Percentiles rank a stretch among this genome's conserved stretches.
phyloP scores from a whole-genome alignment of 2,888 invertebrate species.

The Nycteola revayana region DNA sequence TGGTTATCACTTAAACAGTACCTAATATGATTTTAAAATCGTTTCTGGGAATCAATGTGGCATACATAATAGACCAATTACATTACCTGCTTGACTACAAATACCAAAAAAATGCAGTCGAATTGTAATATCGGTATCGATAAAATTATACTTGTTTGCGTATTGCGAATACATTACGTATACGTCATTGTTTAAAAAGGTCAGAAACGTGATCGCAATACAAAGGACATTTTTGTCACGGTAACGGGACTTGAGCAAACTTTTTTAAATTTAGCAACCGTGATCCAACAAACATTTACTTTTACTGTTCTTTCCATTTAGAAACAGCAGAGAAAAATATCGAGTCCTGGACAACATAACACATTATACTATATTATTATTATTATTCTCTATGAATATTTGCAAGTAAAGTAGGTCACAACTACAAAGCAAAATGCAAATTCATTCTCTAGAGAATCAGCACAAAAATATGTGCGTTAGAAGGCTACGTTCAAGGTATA shows the following conservation, averaged over 20 bases:
- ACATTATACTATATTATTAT: too few species aligned
- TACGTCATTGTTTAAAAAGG: constrained; percentile 21
- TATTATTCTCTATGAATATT: too few species aligned
- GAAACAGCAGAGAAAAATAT: too few species aligned
- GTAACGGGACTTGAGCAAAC: constrained; percentile 20
- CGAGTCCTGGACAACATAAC: too few species aligned
- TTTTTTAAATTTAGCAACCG: constrained; percentile 5
- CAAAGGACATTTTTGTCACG: constrained; percentile 18
- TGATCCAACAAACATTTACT: constrained; percentile 4
- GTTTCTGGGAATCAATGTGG: too few species aligned
- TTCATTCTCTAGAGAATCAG: constrained; percentile 17
- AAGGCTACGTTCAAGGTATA: constrained; percentile 27
- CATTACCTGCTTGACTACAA: too few species aligned
- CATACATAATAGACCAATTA: too few species aligned
- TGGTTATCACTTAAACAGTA: too few species aligned
- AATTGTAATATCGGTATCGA: background rate
- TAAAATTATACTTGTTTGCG: constrained; percentile 7
- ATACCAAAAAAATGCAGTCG: too few species aligned
- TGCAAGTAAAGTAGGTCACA: constrained; percentile 1
- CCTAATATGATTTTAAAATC: too few species aligned
- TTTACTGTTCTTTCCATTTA: background rate
- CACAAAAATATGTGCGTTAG: constrained; percentile 13
- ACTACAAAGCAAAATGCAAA: constrained; percentile 22
- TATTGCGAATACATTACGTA: constrained; percentile 8
- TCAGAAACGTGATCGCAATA: constrained; percentile 25